Base-by-base conservation (phyloP, 2,113 vertebrate genomes). In the Eurypyga helias region DNA sequence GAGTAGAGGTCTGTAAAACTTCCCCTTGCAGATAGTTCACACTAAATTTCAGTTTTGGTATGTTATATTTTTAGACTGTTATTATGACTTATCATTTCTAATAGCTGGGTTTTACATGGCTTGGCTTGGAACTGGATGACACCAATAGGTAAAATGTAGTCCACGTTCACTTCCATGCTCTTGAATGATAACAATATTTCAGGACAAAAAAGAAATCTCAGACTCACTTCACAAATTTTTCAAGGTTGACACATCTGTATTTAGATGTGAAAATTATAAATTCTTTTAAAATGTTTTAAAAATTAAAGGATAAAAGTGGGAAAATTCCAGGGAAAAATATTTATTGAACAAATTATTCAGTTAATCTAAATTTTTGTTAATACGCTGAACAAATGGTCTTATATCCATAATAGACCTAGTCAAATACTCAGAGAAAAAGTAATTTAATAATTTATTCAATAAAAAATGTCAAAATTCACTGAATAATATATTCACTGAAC, bases 401-500 rank as follows among this genome's bases (percentile, higher is more conserved):
- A 70, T 82, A 61, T 14, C 24, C 45, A 36, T 61, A 76, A 73
- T 17, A 94, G 71, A 88, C 8, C 15, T 54, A 76, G 58, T 66
- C 41, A 87, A 87, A 92, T 64, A 70, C 25, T 33, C 67, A 85
- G 66, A 87, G 65, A 6, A 92, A 81, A 89, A 82, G 18, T 65
- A 20, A 87, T 58, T 77, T n/a, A 90, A 92, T 88, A 93, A 93
- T 90, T 96, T 95, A 90, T 90, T 89, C 24, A 88, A 36, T 89
- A 49, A 86, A 88, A 95, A 91, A 88, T 86, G 71, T 83, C 76
- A 96, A 95, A 88, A 88, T 46, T 96, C 28, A 62, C 62, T 94
- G 69, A 91, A 93, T 89, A 93, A 96, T 87, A 19, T 73, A 90
- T 90, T 87, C 58, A 73, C 7, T 72, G 58, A 91, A 52, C 4